These are phyloP conservation scores for Scleropages formosus DNA, from an alignment of 2,797 vertebrate species.

Conservation along the genomic window DNA sequence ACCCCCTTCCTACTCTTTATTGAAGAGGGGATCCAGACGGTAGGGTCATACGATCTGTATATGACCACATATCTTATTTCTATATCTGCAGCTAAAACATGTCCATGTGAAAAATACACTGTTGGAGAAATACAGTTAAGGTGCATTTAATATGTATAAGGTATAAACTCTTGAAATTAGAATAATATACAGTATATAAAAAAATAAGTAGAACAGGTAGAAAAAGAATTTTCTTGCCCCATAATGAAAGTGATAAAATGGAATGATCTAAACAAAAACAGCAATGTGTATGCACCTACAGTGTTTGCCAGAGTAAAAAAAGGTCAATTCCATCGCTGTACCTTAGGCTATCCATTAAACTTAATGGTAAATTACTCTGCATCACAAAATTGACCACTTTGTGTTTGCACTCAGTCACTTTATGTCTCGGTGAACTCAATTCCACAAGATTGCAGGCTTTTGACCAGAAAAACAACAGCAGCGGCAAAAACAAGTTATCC, in stretches of 20 bases:
- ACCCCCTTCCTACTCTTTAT: no score
- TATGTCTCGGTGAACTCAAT: conserved; percentile 26
- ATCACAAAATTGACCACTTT: conserved; percentile 24
- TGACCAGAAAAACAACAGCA: conserved; percentile 4
- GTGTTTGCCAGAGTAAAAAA: conserved; percentile 13
- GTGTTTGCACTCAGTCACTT: conserved; percentile 27
- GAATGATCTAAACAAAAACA: conserved; percentile 13
- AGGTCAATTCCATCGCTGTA: background rate
- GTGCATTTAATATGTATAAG: no score
- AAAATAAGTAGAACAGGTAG: background rate
- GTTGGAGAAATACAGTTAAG: no score
- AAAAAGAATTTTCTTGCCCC: no score
- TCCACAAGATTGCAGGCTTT: conserved; percentile 22
- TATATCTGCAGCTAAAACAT: no score
- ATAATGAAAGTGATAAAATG: background rate
- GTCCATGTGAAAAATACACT: no score
- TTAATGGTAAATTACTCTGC: conserved; percentile 26
- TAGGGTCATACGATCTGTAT: no score
- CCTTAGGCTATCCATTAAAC: conserved; percentile 25
- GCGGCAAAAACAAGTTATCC: conserved; percentile 8
- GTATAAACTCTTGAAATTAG: no score
- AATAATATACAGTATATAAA: no score
- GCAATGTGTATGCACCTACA: background rate
- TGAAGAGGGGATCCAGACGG: no score
- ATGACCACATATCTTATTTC: no score